Base-by-base conservation (phyloP, 1,140 invertebrate genomes). In the Brachionus sp. region DNA sequence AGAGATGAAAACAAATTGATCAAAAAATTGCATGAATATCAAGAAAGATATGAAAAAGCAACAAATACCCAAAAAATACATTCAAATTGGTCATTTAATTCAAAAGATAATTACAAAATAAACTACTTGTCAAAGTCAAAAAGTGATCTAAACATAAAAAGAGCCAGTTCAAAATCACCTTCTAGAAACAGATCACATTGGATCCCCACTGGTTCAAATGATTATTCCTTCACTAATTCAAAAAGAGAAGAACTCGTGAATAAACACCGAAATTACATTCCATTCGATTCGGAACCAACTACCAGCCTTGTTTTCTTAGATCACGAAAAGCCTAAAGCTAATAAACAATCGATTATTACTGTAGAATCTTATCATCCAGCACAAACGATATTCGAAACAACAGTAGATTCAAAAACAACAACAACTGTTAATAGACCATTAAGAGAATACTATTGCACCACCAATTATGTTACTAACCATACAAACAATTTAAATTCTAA, bases 121-220 rank as follows among this genome's bases (percentile, higher is more conserved):
- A 39, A 70, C n/a, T 70, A 39, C 13, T 16, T 70, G 23, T 75
- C 70, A 25, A 12, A 9, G 6, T 75, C 70, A 75, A 42, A 39
- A 13, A 66, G 10, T 33, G 33, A 37, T 70, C 13, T 33, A 10
- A 70, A 70, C 37, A 9, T 23, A 70, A 70, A 39, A 44, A 39
- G 42, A 5, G 12, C 10, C 2, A 35, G 19, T 23, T 57, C 50
- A 57, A 57, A 23, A 23, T 57, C 50, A 0, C 50, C 50, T 57
- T 57, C 50, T 25, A n/a, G 50, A 57, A 57, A 19, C 16, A 75
- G 70, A 75, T 44, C 39, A 39, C 70, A 42, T 2, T 75, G 70
- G 70, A 39, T 75, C 9, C 70, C 70, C 4, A 75, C 70, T 13
- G 70, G 70, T 9, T 46, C 70, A 46, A 75, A 75, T 29, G 70